Evolutionary conservation across 2,113 vertebrate genomes (phyloP), one percentile per base, ranked within the genome.

Genomic region (Geococcyx californianus): DNA sequence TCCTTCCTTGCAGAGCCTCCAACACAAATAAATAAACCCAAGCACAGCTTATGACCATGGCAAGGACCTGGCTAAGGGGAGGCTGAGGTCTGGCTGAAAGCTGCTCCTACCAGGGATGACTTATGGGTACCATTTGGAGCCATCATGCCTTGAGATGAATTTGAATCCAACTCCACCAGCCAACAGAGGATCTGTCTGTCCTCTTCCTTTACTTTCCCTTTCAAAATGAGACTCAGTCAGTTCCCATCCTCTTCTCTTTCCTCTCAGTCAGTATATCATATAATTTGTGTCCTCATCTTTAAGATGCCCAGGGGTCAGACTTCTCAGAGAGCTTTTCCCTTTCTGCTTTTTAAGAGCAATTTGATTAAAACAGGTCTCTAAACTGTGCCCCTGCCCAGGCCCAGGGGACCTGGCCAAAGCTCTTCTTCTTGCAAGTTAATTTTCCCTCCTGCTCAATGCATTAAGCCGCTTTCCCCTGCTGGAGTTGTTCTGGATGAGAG

Each of bases 341-440:
- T 89, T 87, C 64, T 93, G 44, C 64, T 81, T 93, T 86, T 90
- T 67, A 90, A 95, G 85, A 95, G 68, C 63, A 74, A 85, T 87
- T 92, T 95, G 29, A 87, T 93, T 86, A 93, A 92, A 93, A 44
- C 29, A 49, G 34, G 21, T 89, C 80, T 90, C 47, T 75, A 74
- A 96, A 75, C 83, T 0, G 0, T 90, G 76, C 40, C 68, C 83
- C n/a, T 94, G 60, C 20, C 73, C 56, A 70, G 38, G 33, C 76
- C 58, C 83, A 36, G 31, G 68, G 52, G 92, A 94, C 28, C 19
- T 17, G 85, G 34, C 10, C 85, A 77, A 55, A 23, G 29, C 76
- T 94, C 42, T 31, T 92, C 34, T 67, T 78, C 60, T 81, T 88
- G 40, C 85, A 92, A 92, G 72, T 75, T 6, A 8, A 59, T 95